A percentile compares a stretch with the other conserved stretches of the same genome.
These are phyloP conservation scores for Tethya wilhelma DNA, from an alignment of 37 sponge, comb jelly and placozoan genomes.

Conservation along the genomic window DNA sequence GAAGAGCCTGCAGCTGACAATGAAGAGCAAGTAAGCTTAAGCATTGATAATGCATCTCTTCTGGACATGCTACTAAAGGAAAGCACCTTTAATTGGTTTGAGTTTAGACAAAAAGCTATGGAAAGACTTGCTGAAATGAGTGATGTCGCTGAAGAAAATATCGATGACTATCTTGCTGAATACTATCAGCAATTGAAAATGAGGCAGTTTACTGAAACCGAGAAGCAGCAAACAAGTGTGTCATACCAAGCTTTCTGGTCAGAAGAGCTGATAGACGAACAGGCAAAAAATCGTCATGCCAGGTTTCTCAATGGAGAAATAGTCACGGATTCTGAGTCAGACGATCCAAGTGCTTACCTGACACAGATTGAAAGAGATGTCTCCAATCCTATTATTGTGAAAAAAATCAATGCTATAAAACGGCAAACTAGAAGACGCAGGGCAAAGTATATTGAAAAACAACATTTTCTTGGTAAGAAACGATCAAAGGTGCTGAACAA, in stretches of 20 bases:
- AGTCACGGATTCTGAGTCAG: constrained; percentile 32
- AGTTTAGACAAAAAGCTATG: neutral
- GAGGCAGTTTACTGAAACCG: neutral
- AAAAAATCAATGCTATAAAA: neutral
- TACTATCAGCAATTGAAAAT: neutral
- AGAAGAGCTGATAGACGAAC: neutral
- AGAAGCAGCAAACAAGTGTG: neutral
- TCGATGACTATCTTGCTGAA: neutral
- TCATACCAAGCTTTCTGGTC: neutral
- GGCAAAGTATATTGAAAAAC: neutral
- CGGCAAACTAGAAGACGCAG: neutral
- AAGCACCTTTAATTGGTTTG: constrained; percentile 2
- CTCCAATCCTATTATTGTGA: constrained; percentile 13
- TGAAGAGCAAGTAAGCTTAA: neutral
- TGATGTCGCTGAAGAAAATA: neutral
- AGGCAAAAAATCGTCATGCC: neutral
- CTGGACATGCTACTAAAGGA: neutral
- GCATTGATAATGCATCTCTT: neutral
- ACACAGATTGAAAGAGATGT: neutral
- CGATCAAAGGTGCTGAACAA: neutral
- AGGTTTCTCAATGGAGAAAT: constrained; percentile 15
- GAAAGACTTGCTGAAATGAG: too few relatives aligned
- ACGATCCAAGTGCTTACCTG: neutral
- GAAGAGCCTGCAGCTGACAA: neutral
- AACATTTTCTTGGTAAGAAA: constrained; percentile 10